phyloP scores from a whole-genome alignment of 2,113 vertebrate genomes.

The Camelus bactrianus region DNA sequence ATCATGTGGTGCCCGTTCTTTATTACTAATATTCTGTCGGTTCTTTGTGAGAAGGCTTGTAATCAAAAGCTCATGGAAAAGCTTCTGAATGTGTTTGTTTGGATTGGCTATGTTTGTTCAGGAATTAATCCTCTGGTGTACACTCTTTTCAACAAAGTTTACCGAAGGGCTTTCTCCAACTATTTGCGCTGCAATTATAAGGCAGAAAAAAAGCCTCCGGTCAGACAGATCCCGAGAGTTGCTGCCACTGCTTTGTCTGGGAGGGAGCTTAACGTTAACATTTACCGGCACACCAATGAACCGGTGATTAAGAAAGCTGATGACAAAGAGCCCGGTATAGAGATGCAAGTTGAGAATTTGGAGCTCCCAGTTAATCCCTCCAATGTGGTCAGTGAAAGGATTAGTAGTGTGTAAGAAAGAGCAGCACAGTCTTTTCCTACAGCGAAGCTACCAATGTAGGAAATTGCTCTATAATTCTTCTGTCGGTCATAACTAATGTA shows the following conservation, averaged over 20 bases:
- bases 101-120: constrained; percentile 99
- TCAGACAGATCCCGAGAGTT: constrained; percentile 90
- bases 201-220: constrained; percentile 83
- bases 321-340: constrained; percentile 89
- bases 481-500: constrained; percentile 82
- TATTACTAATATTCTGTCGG: constrained; percentile 97
- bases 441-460: constrained; percentile 21
- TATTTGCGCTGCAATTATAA: constrained; percentile 95
- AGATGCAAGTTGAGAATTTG: constrained; percentile 90
- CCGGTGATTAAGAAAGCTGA: constrained; percentile 54
- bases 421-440: constrained; percentile 62
- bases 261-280: constrained; percentile 91
- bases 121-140: constrained; percentile 98
- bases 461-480: constrained; percentile 77
- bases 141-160: constrained; percentile 98
- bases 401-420: constrained; percentile 93
- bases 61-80: constrained; percentile 92
- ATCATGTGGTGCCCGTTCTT: constrained; percentile 99
- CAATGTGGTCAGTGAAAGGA: constrained; percentile 91
- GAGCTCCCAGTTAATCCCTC: constrained; percentile 93
- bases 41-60: constrained; percentile 94
- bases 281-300: constrained; percentile 84
- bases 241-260: constrained; percentile 86
- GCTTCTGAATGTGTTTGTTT: constrained; percentile 97
- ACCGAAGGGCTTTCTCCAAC: constrained; percentile 96